Conservation (phyloP, 2,797 vertebrate genomes). For the Bucorvus abyssinicus region DNA sequence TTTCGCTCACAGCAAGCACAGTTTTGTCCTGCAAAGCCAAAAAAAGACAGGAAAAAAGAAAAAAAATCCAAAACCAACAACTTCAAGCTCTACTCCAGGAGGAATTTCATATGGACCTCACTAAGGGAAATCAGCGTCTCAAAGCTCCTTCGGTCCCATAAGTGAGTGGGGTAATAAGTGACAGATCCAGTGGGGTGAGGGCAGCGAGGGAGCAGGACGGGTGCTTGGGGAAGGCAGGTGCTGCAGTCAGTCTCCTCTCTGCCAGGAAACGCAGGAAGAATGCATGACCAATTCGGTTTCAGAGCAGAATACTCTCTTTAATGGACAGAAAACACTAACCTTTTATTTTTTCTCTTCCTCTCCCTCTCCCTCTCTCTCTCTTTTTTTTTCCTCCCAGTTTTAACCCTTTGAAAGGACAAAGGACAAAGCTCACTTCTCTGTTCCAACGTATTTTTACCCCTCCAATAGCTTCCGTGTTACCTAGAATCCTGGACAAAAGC, state of each 20-base stretch:
- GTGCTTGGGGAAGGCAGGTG: conserved; percentile 75
- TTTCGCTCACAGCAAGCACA: rapidly evolving
- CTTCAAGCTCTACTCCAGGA: conserved; percentile 3
- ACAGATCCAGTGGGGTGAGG: conserved; percentile 60
- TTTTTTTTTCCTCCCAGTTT: neutral
- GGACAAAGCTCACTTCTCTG: conserved; percentile 6
- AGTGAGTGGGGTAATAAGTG: conserved; percentile 73
- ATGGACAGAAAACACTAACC: conserved; percentile 83
- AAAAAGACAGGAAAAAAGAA: no score
- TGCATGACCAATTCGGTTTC: conserved; percentile 84
- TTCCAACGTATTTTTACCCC: neutral
- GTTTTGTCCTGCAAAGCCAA: neutral
- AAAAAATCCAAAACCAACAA: neutral
- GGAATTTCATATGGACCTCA: conserved; percentile 43
- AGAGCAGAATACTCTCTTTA: conserved; percentile 80
- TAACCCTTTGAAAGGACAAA: conserved; percentile 73
- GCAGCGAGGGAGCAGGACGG: conserved; percentile 25
- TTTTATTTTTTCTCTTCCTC: conserved; percentile 71
- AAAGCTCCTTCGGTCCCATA: conserved; percentile 19
- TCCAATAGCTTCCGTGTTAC: neutral
- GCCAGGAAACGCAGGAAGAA: conserved; percentile 82
- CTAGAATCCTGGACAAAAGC: neutral
- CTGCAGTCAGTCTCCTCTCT: conserved; percentile 64
- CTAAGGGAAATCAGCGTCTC: neutral
- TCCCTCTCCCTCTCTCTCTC: neutral